These are phyloP conservation scores for Drosophila kepulauana DNA, from an alignment of 1,140 invertebrate species.

Conservation along the genomic window DNA sequence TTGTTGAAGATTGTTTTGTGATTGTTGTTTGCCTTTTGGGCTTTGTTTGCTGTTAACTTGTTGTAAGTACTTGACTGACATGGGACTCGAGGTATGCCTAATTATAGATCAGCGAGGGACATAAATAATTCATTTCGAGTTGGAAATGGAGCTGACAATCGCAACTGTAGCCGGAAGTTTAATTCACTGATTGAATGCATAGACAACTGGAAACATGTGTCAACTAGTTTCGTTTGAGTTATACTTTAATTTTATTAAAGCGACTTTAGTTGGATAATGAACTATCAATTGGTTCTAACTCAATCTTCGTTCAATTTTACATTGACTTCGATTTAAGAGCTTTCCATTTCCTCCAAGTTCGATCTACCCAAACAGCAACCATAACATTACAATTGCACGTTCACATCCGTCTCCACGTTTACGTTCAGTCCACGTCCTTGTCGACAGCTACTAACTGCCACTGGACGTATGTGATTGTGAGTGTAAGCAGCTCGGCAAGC, in stretches of 20 bases:
- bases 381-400: background rate
- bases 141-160: constrained; percentile 19
- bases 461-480: constrained; percentile 31
- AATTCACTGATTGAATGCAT: background rate
- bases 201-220: constrained; percentile 2
- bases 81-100: constrained; percentile 26
- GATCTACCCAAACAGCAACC: background rate
- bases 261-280: background rate
- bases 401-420: background rate
- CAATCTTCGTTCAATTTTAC: too few relatives aligned
- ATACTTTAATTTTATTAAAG: background rate
- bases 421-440: constrained; percentile 17
- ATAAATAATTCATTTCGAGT: constrained; percentile 39
- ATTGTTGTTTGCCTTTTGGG: constrained; percentile 25
- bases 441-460: constrained; percentile 38
- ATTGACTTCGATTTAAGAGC: too few relatives aligned
- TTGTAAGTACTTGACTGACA: constrained; percentile 33
- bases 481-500: too few relatives aligned
- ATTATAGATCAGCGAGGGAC: constrained; percentile 24
- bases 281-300: background rate
- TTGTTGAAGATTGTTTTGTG: constrained; percentile 46
- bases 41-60: constrained; percentile 54
- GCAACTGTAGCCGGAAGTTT: constrained; percentile 8
- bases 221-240: background rate
- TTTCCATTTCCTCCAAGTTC: background rate